Conservation (phyloP, 1,140 invertebrate species). For the Nixonia krombeini region DNA sequence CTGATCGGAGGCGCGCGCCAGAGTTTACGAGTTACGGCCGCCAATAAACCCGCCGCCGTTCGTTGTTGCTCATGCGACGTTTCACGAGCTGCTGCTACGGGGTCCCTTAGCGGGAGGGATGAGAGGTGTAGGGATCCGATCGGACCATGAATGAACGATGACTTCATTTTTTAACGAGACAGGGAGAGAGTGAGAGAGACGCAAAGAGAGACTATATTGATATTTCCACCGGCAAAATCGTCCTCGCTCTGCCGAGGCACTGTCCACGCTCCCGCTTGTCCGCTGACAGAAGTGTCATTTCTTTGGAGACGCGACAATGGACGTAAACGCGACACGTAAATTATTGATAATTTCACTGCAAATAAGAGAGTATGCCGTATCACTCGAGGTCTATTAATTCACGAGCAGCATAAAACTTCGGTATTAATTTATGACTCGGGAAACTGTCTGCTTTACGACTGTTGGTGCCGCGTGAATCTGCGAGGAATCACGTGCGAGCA, state of each 20-base stretch:
- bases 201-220: no score
- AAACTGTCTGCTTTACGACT: conserved; percentile 59
- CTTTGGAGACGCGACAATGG: not conserved
- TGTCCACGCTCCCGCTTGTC: no score
- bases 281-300: conserved; percentile 17
- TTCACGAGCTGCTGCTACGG: conserved; percentile 60
- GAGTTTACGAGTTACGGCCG: conserved; percentile 72
- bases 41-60: conserved; percentile 70
- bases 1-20: conserved; percentile 71
- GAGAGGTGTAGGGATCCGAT: conserved; percentile 41
- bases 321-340: conserved; percentile 3
- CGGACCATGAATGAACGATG: conserved; percentile 60
- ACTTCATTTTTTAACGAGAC: conserved; percentile 49
- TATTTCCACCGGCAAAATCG: no score
- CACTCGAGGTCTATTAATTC: conserved; percentile 40
- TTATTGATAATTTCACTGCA: conserved; percentile 24
- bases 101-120: conserved; percentile 49
- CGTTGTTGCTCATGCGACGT: conserved; percentile 68
- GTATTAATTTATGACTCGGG: conserved; percentile 57
- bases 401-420: conserved; percentile 41
- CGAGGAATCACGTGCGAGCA: conserved; percentile 40
- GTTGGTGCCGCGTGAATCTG: conserved; percentile 38
- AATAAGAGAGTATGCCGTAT: conserved; percentile 24
- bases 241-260: no score
- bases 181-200: no score